Conservation (phyloP, 2,113 vertebrate genomes). For the Ailurus styani region DNA sequence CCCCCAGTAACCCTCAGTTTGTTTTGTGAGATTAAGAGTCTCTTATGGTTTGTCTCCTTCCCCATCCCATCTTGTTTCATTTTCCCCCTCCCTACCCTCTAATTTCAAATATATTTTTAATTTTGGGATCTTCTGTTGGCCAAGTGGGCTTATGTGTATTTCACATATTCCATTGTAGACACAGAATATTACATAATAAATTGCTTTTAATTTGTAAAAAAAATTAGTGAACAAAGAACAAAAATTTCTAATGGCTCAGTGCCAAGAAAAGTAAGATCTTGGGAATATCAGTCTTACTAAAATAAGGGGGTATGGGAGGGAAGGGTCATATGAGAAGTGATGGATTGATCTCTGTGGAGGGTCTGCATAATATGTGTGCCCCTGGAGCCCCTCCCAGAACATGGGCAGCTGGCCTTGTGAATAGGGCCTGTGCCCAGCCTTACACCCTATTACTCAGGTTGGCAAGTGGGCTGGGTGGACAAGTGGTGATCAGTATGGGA, state of each 20-base stretch:
- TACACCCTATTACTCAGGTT: neutral
- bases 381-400: neutral
- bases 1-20: too few relatives aligned
- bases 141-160: neutral
- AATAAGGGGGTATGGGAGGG: neutral
- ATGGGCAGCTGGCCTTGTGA: neutral
- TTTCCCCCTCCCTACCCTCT: too few relatives aligned
- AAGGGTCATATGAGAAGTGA: neutral
- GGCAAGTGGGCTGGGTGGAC: neutral
- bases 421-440: neutral
- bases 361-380: neutral
- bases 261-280: neutral
- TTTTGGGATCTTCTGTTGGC: neutral
- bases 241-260: neutral
- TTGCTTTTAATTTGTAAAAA: slow-evolving; percentile 18
- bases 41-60: too few relatives aligned
- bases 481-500: neutral
- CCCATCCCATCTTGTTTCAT: too few relatives aligned
- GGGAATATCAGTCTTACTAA: neutral
- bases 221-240: neutral
- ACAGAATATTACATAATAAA: neutral
- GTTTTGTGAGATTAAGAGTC: too few relatives aligned
- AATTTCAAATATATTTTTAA: neutral
- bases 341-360: neutral
- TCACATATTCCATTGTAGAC: neutral